These are phyloP conservation scores for Standfussiana lucernea DNA, from an alignment of 2,888 invertebrate genomes.

Conservation along the genomic window DNA sequence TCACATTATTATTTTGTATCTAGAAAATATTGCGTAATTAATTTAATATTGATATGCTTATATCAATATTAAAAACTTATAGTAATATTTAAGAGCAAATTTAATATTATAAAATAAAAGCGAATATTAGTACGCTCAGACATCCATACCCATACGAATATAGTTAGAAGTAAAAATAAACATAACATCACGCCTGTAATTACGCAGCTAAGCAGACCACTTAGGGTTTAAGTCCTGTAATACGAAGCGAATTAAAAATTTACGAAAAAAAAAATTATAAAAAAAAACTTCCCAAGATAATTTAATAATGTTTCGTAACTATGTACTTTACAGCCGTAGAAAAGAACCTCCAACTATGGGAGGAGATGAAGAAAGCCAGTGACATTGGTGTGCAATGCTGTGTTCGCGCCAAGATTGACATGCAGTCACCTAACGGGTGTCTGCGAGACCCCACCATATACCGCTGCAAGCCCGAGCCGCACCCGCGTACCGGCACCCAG, in stretches of 20 bases:
- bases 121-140: too few relatives aligned
- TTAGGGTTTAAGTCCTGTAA: too few relatives aligned
- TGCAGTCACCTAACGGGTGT: constrained; percentile 98
- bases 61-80: too few relatives aligned
- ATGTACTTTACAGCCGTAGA: constrained; percentile 93
- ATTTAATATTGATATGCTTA: not conserved
- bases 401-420: constrained; percentile 99
- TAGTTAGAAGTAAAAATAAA: too few relatives aligned
- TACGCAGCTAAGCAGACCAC: too few relatives aligned
- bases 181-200: too few relatives aligned
- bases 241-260: not conserved
- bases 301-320: not conserved
- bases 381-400: constrained; percentile 96
- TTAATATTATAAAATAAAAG: too few relatives aligned
- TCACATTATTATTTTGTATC: not conserved
- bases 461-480: constrained; percentile 98
- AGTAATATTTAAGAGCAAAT: not conserved
- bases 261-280: not conserved
- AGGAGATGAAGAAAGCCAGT: constrained; percentile 97
- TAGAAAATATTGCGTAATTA: not conserved
- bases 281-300: not conserved
- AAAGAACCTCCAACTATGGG: constrained; percentile 97
- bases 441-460: constrained; percentile 99
- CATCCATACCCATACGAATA: too few relatives aligned
- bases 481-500: constrained; percentile 97